Conservation (phyloP, 2,888 invertebrate species). For the Baronia brevicornis region DNA sequence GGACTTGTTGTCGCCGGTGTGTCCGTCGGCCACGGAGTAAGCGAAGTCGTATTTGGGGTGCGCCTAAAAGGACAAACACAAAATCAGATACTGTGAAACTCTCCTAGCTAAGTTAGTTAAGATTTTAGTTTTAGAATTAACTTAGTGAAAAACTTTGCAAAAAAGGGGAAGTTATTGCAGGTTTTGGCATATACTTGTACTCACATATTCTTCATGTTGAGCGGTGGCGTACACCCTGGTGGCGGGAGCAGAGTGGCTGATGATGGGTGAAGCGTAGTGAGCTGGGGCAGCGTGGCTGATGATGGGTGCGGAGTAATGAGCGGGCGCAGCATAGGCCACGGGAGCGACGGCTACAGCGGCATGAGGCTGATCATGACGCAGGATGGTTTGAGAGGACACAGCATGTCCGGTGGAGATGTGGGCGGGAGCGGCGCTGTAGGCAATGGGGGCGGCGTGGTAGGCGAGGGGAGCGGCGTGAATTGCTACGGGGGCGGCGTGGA, state of each 20-base stretch:
- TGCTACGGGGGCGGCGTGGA: too few species aligned
- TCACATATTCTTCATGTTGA: conserved; percentile 14
- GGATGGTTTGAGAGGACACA: too few species aligned
- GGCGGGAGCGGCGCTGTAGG: conserved; percentile 61
- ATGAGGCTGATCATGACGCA: conserved; percentile 28
- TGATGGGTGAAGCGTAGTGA: too few species aligned
- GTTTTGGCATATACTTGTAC: too few species aligned
- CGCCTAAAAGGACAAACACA: too few species aligned
- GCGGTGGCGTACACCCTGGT: too few species aligned
- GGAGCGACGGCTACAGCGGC: conserved; percentile 30
- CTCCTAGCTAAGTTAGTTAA: too few species aligned
- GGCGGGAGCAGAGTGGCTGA: too few species aligned
- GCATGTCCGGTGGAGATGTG: too few species aligned
- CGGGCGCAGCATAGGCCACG: conserved; percentile 27
- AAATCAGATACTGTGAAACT: too few species aligned
- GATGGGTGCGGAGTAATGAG: conserved; percentile 34
- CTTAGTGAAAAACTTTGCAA: too few species aligned
- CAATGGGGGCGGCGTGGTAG: conserved; percentile 31
- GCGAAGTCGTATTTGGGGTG: conserved; percentile 71
- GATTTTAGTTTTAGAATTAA: too few species aligned
- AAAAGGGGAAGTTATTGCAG: conserved; percentile 34
- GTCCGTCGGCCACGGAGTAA: conserved; percentile 73
- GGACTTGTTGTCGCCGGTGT: conserved; percentile 65
- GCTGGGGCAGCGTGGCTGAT: conserved; percentile 30
- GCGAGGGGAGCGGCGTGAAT: conserved; percentile 30